Evolutionary conservation across 2,888 invertebrate genomes (phyloP).

Genomic region (Rutpela maculata): DNA sequence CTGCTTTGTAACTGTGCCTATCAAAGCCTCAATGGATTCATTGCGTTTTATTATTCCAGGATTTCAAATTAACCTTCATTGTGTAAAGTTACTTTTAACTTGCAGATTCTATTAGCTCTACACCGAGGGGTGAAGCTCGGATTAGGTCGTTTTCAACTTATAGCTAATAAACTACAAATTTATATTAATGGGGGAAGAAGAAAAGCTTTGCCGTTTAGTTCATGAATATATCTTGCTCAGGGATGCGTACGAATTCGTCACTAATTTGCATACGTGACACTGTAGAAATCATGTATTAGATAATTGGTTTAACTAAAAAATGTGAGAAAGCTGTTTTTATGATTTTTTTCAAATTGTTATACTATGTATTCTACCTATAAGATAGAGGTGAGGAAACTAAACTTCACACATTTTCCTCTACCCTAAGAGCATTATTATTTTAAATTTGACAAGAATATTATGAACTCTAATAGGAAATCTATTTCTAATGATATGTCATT

Average conservation of each 20-base stretch:
- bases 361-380: too few species aligned
- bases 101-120: constrained; percentile 45
- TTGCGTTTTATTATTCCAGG: constrained; percentile 69
- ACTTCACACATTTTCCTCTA: too few species aligned
- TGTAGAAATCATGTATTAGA: background rate
- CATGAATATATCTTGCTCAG: background rate
- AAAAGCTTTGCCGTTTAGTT: background rate
- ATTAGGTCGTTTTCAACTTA: constrained; percentile 22
- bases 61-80: constrained; percentile 72
- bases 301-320: too few species aligned
- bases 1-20: constrained; percentile 68
- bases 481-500: too few species aligned
- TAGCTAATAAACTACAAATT: constrained; percentile 20
- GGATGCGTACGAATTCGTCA: background rate
- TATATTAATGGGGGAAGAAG: constrained; percentile 7
- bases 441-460: too few species aligned
- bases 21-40: constrained; percentile 67
- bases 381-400: too few species aligned
- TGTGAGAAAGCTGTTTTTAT: too few species aligned
- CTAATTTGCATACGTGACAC: background rate
- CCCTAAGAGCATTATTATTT: too few species aligned
- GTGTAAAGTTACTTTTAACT: constrained; percentile 56
- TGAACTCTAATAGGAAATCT: too few species aligned
- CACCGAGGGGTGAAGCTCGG: constrained; percentile 34
- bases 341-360: too few species aligned